phyloP scores from a whole-genome alignment of 92 coral and sea anemone species.

The Palythoa grandiflora region DNA sequence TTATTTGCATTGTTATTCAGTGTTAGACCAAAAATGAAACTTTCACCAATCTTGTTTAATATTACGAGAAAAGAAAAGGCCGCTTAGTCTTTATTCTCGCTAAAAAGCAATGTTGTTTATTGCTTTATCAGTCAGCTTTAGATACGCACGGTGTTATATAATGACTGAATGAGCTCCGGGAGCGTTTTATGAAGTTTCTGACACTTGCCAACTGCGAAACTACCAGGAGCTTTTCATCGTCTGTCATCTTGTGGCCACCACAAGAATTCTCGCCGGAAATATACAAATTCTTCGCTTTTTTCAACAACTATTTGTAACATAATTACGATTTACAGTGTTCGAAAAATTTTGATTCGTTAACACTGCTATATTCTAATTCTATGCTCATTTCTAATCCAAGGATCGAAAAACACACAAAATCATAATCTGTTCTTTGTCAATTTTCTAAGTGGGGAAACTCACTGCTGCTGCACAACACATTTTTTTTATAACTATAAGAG shows the following conservation, averaged over 20 bases:
- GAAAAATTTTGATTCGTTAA: too few species aligned
- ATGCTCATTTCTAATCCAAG: too few species aligned
- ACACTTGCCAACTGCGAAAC: constrained; percentile 18
- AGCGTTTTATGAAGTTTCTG: constrained; percentile 4
- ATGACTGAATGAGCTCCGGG: not conserved
- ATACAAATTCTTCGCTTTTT: not conserved
- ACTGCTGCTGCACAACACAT: too few species aligned
- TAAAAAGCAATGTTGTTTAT: not conserved
- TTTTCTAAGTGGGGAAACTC: too few species aligned
- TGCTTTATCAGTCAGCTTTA: not conserved
- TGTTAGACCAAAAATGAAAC: not conserved
- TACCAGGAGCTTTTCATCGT: constrained; percentile 17
- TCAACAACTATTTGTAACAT: not conserved
- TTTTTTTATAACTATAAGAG: too few species aligned
- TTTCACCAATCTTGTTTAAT: not conserved
- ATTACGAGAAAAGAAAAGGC: not conserved
- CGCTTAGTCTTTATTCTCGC: not conserved
- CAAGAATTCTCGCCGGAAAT: constrained; percentile 7
- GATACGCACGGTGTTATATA: not conserved
- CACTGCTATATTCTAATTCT: too few species aligned
- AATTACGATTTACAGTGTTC: too few species aligned
- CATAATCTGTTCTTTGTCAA: too few species aligned
- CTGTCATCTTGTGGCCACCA: not conserved
- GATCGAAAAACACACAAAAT: too few species aligned
- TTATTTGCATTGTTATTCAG: not conserved